Evolutionary conservation across 64 coral and sea anemone species (phyloP), one percentile per base, ranked within the genome.

Genomic region (Stylophora pistillata): DNA sequence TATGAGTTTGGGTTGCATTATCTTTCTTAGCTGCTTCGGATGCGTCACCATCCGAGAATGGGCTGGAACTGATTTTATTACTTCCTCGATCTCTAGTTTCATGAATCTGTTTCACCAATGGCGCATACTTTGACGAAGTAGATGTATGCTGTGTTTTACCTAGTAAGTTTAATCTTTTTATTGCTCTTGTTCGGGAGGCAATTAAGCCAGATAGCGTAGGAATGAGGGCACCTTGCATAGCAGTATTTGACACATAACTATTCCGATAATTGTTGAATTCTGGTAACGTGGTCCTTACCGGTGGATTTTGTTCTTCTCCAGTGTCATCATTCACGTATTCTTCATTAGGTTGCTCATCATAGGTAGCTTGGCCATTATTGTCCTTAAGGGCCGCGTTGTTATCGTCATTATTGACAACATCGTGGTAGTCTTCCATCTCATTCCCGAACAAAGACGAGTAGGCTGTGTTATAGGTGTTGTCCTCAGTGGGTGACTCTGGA

Each of bases 381-480:
- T 47, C 75, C 11, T 21, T 25, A 30, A 4, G 28, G 15, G 25
- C 75, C 47, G 0, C 53, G 53, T 78, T 29, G 53, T 23, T 53
- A 14, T 78, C 29, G n/a, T 78, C 53, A 29, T 23, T 56, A 29
- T 78, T 47, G 13, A 56, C 53, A 47, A 47, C 37, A 13, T 57
- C 53, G 28, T 28, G 11, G 16, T 76, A 76, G 32, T 41, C 53
- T 54, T 52, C 73, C 17, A 76, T 78, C n/a, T 28, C 25, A 56
- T 78, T 53, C 18, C 34, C 75, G 53, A 78, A 78, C 75, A 78
- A 78, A 78, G 75, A 56, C 37, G 75, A 78, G n/a, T 78, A 68
- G n/a, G n/a, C 75, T 56, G 53, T 78, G 52, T 53, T 78, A 21
- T 55, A 78, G 47, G n/a, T 78, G 53, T 78, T 78, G 23, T 78